Base-by-base conservation (phyloP, 1,140 invertebrate genomes). In the Colletes gigas region DNA sequence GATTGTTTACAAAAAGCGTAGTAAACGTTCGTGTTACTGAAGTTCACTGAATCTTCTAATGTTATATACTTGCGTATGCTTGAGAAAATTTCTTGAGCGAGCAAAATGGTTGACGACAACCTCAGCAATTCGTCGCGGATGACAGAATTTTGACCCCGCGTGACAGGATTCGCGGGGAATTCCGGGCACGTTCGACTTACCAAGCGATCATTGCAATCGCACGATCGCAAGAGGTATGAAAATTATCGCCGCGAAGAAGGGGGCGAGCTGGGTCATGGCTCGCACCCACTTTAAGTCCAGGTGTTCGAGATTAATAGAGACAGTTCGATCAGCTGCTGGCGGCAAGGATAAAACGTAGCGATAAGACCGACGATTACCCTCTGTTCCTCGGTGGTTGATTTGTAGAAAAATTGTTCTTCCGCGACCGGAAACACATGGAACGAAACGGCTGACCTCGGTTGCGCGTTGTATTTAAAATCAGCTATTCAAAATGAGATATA, bases 291-390 rank as follows among this genome's bases (percentile, higher is more conserved):
- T 50, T 41, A 63, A n/a, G 69, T 44, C 88, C 88, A 90, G 89
- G 89, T 90, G 89, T 89, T 90, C 68, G 65, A 87, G 86, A 89
- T 89, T 89, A 89, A 87, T 85, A 80, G 70, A 73, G 57, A 80
- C 76, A 80, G 87, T 87, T 80, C 83, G 78, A 90, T 90, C 83
- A 81, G 81, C 73, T 82, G 78, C 65, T 52, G 54, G 54, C 54
- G 75, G 52, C 62, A 69, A 71, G 75, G 63, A 85, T 67, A 67
- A 54, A 75, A 14, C 21, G 50, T 52, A 10, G 12, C 15, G 79
- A 78, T 78, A 72, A 74, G 80, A 72, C 80, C 70, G 59, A 14
- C 19, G 74, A 4, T 52, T 63, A 67, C 39, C 17, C 62, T 75
- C 54, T 65, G 44, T 75, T 54, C 2, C 10, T 39, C 21, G n/a